Percentiles rank a stretch among this genome's conserved stretches.
phyloP scores from a whole-genome alignment of 2,888 invertebrate genomes.

The Sacculina carcini region DNA sequence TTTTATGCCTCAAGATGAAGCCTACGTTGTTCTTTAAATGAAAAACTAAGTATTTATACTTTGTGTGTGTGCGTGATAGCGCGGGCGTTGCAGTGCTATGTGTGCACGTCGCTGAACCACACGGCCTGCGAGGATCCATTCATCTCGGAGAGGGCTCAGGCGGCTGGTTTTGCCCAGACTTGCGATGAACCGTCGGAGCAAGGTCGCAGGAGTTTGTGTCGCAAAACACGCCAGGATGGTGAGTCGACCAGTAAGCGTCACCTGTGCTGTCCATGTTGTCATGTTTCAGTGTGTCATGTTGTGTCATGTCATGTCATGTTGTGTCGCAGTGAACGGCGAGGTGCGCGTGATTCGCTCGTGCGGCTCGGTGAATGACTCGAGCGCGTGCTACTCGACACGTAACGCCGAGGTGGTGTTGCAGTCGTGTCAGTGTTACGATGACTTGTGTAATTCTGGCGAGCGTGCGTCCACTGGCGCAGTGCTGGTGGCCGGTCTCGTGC shows the following conservation, averaged over 20 bases:
- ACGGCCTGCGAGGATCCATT: background rate
- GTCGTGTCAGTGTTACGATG: background rate
- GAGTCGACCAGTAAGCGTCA: background rate
- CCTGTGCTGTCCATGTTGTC: too few relatives aligned
- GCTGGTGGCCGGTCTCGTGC: background rate
- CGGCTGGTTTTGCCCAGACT: background rate
- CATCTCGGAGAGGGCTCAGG: background rate
- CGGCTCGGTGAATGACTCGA: background rate
- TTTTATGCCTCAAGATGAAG: too few relatives aligned
- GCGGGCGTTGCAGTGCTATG: background rate
- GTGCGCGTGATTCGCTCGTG: background rate
- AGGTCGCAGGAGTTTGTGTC: background rate
- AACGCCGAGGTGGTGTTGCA: slow-evolving; percentile 1
- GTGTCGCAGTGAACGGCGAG: background rate
- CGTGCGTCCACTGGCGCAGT: too few relatives aligned
- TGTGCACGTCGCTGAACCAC: background rate
- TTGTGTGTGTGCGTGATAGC: too few relatives aligned
- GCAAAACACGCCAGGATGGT: background rate
- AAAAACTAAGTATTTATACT: too few relatives aligned
- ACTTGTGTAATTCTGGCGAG: background rate
- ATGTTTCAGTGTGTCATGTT: too few relatives aligned
- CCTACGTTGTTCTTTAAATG: too few relatives aligned
- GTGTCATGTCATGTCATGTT: too few relatives aligned
- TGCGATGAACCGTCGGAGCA: background rate
- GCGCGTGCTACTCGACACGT: background rate